Evolutionary conservation across 2,797 vertebrate species (phyloP), one percentile per base, ranked within the genome.

Genomic region (Antennarius maculatus): DNA sequence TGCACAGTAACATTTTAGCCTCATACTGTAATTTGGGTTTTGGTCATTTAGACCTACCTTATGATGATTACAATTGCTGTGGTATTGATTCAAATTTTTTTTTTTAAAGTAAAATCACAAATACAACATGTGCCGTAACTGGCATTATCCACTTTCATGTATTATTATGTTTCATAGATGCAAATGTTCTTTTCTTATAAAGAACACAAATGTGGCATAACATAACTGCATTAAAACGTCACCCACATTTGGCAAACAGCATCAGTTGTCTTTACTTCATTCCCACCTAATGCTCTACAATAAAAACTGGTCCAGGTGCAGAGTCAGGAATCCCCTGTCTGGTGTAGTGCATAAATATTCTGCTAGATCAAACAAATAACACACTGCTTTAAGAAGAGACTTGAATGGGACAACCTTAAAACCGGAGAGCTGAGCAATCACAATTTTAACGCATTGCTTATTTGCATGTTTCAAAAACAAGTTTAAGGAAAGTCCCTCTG

Each of bases 1-100:
- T 80, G 66, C 86, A 84, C 6, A 69, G 74, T 84, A 82, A 86
- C 83, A 86, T 74, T 69, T 80, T 45, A 84, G 71, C 76, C 66
- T 71, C 23, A 76, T 69, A 63, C 81, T 86, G 66, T 89, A 90
- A 90, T 87, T 91, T 82, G 79, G 48, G 79, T 76, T 73, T 89
- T 80, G n/a, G 71, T 82, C 87, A 82, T 88, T 91, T 91, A 85
- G 84, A 82, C 81, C 82, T 73, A 73, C 66, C 66, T 84, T 66
- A 64, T 74, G 80, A 85, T 75, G 66, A 89, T 75, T 66, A 79
- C 77, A 75, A 82, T n/a, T n/a, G n/a, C n/a, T n/a, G n/a, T n/a
- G n/a, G n/a, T n/a, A 83, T 69, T 81, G 81, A 88, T 84, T 86
- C 82, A 39, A 61, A 52, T 53, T 66, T 60, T 29, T 37, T 47